A percentile compares a stretch with the other conserved stretches of the same genome.
Conservation (phyloP, 1,140 invertebrate species). For the Rhopalosiphum padi region DNA sequence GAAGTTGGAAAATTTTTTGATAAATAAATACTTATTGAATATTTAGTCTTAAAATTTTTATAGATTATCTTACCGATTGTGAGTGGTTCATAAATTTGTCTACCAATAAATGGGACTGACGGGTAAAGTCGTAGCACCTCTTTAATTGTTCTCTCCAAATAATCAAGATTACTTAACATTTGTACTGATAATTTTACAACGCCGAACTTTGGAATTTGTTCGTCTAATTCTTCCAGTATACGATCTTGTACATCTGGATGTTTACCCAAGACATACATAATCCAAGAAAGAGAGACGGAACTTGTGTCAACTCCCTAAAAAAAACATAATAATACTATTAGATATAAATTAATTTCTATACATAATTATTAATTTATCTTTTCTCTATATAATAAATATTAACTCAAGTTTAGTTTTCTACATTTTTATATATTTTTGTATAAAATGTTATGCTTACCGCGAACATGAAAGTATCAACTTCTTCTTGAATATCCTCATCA, state of each 20-base stretch:
- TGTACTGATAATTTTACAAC: conserved; percentile 61
- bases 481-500: conserved; percentile 68
- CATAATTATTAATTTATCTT: too few relatives aligned
- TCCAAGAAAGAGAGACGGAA: conserved; percentile 64
- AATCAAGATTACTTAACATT: conserved; percentile 64
- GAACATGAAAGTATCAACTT: conserved; percentile 75
- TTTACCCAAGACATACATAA: conserved; percentile 65
- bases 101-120: conserved; percentile 65
- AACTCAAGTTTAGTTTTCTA: not conserved
- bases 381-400: too few relatives aligned
- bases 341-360: not conserved
- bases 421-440: not conserved
- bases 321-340: not conserved
- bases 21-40: not conserved
- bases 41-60: not conserved
- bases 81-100: conserved; percentile 52
- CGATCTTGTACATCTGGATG: conserved; percentile 66
- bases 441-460: conserved; percentile 66
- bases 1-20: not conserved
- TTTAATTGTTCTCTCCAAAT: conserved; percentile 66
- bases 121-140: conserved; percentile 65
- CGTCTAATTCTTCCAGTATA: conserved; percentile 64
- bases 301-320: conserved; percentile 42
- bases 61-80: conserved; percentile 44
- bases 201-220: conserved; percentile 63